Conservation (phyloP, 1,140 invertebrate species). For the Elymnias hypermnestra region DNA sequence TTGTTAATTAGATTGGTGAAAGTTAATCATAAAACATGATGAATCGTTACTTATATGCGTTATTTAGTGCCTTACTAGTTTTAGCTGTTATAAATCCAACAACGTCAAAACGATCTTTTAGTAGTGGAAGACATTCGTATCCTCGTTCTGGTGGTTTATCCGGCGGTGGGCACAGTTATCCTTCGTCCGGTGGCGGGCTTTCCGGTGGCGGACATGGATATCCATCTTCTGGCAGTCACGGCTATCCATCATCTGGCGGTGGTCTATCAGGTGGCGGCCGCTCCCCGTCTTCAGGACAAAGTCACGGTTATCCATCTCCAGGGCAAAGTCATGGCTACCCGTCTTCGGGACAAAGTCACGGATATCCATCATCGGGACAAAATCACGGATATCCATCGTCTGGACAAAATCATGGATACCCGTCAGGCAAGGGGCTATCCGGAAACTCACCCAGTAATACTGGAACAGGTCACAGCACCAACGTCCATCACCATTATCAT, state of each 20-base stretch:
- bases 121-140: conserved; percentile 33
- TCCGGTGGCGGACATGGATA: too few species aligned
- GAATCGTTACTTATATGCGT: conserved; percentile 25
- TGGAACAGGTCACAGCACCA: conserved; percentile 33
- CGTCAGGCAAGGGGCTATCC: conserved; percentile 31
- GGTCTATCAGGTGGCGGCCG: too few species aligned
- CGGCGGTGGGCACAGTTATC: conserved; percentile 29
- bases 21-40: conserved; percentile 13
- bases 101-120: conserved; percentile 34
- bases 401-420: conserved; percentile 29
- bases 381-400: too few species aligned
- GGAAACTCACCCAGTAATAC: conserved; percentile 27
- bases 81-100: conserved; percentile 33
- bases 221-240: conserved; percentile 16
- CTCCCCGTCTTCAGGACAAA: conserved; percentile 33
- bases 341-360: conserved; percentile 26
- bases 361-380: conserved; percentile 21
- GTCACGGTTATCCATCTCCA: conserved; percentile 32
- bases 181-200: conserved; percentile 24
- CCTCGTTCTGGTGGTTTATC: too few species aligned
- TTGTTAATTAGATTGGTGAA: conserved; percentile 1
- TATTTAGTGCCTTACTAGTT: conserved; percentile 37
- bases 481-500: conserved; percentile 52
- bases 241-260: conserved; percentile 25
- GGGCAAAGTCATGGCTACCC: conserved; percentile 30